A percentile compares a stretch with the other conserved stretches of the same genome.
Evolutionary conservation across 2,113 vertebrate species (phyloP).

Genomic region (Plotosus lineatus): DNA sequence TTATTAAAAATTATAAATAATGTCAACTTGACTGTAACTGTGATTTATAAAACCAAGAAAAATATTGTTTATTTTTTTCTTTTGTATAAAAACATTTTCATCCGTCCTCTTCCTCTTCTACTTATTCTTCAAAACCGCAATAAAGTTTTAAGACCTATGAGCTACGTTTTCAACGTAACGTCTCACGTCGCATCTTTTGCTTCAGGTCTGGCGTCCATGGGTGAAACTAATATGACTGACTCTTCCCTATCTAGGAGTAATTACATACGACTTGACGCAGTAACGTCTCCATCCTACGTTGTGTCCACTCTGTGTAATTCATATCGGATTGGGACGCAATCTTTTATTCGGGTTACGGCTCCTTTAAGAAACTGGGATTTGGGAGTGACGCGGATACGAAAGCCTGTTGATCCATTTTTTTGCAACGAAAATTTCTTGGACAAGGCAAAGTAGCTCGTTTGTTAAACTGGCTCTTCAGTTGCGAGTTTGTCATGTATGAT

Average conservation of each 20-base stretch:
- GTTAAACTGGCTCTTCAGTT: constrained; percentile 16
- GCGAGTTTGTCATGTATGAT: constrained; percentile 18
- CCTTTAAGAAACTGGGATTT: constrained; percentile 81
- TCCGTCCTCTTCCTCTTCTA: no score
- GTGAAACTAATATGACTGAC: neutral
- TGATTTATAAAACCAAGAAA: no score
- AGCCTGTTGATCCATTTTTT: constrained; percentile 70
- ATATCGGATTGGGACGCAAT: neutral
- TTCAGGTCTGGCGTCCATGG: neutral
- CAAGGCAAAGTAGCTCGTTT: constrained; percentile 41
- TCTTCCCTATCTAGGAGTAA: neutral
- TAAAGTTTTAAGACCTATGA: neutral
- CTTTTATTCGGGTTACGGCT: constrained; percentile 51
- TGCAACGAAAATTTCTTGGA: constrained; percentile 65
- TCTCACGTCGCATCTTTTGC: neutral
- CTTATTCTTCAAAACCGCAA: neutral
- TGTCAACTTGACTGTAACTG: no score
- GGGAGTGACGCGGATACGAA: constrained; percentile 78
- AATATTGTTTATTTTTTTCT: neutral
- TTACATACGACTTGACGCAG: neutral
- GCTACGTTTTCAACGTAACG: neutral
- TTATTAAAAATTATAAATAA: no score
- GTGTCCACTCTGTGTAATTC: neutral
- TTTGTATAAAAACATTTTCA: neutral
- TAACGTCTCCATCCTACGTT: neutral